Evolutionary conservation across 1,140 invertebrate genomes (phyloP).

Genomic region (Cydia amplana): DNA sequence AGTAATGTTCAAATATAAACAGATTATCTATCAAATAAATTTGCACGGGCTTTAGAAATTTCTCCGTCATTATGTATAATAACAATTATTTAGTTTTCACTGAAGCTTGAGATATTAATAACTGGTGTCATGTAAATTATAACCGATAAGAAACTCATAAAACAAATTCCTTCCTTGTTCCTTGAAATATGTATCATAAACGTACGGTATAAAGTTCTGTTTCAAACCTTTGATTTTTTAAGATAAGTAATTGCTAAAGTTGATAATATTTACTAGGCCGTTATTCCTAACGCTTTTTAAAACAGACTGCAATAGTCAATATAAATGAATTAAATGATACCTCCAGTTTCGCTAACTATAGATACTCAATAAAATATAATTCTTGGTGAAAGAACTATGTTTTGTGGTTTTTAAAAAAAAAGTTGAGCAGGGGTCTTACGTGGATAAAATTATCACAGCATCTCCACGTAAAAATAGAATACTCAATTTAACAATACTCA

Average conservation of each 20-base stretch:
- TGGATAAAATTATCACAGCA: too few species aligned
- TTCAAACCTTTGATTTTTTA: background rate
- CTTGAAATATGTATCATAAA: background rate
- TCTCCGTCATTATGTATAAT: constrained; percentile 4
- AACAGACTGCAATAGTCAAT: too few species aligned
- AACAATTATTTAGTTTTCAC: constrained; percentile 11
- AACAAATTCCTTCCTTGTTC: too few species aligned
- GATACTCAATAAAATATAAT: too few species aligned
- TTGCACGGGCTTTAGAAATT: background rate
- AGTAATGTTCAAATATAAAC: background rate
- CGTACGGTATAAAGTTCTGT: background rate
- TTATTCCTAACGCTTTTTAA: background rate
- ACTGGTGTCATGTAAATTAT: constrained; percentile 3
- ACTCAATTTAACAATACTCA: too few species aligned
- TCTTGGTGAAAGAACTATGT: too few species aligned
- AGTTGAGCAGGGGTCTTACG: too few species aligned
- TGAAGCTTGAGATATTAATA: constrained; percentile 13
- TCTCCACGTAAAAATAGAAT: too few species aligned
- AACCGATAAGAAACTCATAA: background rate
- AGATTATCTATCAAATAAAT: background rate
- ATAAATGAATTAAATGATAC: too few species aligned
- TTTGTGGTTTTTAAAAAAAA: too few species aligned
- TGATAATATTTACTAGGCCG: background rate
- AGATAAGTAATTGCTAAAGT: background rate
- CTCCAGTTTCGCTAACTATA: too few species aligned